phyloP scores from a whole-genome alignment of 1,140 invertebrate genomes.

The Ctenoplectra terminalis region DNA sequence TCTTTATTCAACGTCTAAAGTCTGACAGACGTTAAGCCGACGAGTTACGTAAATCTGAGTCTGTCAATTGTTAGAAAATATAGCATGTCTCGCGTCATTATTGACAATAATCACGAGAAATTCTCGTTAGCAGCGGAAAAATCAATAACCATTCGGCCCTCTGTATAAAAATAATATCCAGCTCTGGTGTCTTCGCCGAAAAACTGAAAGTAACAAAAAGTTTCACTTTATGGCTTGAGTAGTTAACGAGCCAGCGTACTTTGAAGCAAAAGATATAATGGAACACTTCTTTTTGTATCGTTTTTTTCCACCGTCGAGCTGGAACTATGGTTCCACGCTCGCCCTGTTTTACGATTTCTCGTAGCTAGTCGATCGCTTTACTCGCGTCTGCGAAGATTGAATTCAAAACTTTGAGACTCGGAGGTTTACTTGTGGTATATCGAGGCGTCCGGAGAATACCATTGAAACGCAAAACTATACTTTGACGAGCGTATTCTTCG shows the following conservation, averaged over 20 bases:
- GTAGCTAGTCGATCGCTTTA: background rate
- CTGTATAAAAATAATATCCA: background rate
- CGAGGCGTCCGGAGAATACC: background rate
- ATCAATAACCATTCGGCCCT: background rate
- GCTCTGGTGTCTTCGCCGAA: background rate
- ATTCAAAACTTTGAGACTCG: slow-evolving; percentile 25
- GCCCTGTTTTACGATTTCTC: background rate
- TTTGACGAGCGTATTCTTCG: slow-evolving; percentile 14
- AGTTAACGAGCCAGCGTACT: background rate
- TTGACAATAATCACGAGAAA: slow-evolving; percentile 58
- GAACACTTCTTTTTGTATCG: background rate
- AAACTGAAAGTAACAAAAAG: background rate
- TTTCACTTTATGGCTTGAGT: background rate
- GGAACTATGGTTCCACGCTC: background rate
- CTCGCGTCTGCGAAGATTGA: slow-evolving; percentile 13
- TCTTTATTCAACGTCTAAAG: too few species aligned
- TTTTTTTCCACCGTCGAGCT: too few species aligned
- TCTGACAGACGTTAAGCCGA: too few species aligned
- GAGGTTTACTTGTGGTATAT: slow-evolving; percentile 8
- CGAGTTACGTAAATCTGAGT: slow-evolving; percentile 24
- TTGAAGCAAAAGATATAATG: background rate
- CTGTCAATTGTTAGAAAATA: slow-evolving; percentile 29
- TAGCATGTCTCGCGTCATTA: slow-evolving; percentile 67
- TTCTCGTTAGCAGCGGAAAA: slow-evolving; percentile 57
- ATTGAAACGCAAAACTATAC: slow-evolving; percentile 25